phyloP scores from a whole-genome alignment of 2,888 invertebrate species.

The Halocaridina rubra region DNA sequence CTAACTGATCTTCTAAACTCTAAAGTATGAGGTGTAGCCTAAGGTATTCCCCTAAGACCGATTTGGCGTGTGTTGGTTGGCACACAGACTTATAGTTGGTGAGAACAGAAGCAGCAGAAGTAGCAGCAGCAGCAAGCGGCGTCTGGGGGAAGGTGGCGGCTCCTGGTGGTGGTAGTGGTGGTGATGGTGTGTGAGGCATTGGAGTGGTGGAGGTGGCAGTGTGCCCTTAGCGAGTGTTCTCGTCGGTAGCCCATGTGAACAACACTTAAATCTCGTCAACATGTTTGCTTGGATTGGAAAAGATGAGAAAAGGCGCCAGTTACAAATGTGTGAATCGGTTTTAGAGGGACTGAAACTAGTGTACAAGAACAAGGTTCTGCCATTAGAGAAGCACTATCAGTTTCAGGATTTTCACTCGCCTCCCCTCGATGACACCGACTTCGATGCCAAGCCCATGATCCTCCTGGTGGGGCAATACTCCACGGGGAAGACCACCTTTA shows the following conservation, averaged over 20 bases:
- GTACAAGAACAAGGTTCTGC: constrained; percentile 65
- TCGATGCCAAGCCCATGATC: constrained; percentile 73
- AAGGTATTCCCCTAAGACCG: constrained; percentile 21
- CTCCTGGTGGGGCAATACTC: constrained; percentile 73
- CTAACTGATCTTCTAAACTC: neutral
- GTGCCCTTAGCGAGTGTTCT: constrained; percentile 37
- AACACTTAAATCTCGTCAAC: neutral
- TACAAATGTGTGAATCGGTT: constrained; percentile 63
- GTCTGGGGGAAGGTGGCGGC: neutral
- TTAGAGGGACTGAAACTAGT: constrained; percentile 58
- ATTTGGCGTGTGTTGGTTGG: constrained; percentile 45
- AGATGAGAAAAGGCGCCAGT: constrained; percentile 61
- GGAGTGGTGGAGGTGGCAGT: constrained; percentile 30
- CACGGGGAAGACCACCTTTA: constrained; percentile 71
- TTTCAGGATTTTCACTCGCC: constrained; percentile 70
- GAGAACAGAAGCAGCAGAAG: neutral
- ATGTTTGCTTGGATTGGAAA: constrained; percentile 59
- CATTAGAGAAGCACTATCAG: constrained; percentile 68
- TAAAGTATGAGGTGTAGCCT: neutral
- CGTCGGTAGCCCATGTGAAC: constrained; percentile 41
- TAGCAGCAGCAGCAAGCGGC: neutral
- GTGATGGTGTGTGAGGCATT: neutral
- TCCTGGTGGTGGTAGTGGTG: neutral
- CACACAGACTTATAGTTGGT: no score
- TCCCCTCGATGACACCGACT: constrained; percentile 70